phyloP scores from a whole-genome alignment of 2,113 vertebrate species.

The Sinocyclocheilus anophthalmus region DNA sequence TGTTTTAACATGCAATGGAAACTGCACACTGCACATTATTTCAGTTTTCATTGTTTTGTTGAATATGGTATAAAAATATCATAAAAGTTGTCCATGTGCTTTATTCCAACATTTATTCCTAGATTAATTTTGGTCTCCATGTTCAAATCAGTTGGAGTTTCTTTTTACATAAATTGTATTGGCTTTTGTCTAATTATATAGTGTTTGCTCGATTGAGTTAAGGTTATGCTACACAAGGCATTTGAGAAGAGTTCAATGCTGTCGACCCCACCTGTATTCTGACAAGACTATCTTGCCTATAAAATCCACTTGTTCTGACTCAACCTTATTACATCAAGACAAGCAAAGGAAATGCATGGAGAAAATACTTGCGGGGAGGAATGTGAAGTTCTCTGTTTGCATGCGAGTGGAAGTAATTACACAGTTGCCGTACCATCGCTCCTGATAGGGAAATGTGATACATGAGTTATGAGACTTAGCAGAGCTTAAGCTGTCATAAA shows the following conservation, averaged over 20 bases:
- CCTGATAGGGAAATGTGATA: slow-evolving; percentile 72
- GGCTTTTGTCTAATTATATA: background rate
- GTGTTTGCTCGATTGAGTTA: background rate
- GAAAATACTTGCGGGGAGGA: background rate
- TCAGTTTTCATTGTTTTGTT: no score
- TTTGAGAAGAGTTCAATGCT: background rate
- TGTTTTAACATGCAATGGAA: no score
- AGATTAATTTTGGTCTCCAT: background rate
- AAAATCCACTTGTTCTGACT: slow-evolving; percentile 11
- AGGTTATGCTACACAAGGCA: background rate
- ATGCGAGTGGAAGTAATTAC: slow-evolving; percentile 44
- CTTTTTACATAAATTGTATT: background rate
- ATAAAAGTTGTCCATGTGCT: no score
- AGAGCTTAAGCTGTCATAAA: slow-evolving; percentile 72
- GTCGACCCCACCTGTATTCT: background rate
- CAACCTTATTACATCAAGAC: slow-evolving; percentile 27
- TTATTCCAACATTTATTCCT: no score
- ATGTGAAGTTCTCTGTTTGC: slow-evolving; percentile 29
- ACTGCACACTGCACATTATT: no score
- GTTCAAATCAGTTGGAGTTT: background rate
- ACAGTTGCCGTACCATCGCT: slow-evolving; percentile 53
- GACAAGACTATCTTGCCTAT: slow-evolving; percentile 25
- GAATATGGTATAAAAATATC: no score
- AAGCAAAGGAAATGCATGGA: slow-evolving; percentile 16
- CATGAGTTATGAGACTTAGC: slow-evolving; percentile 68